These are phyloP conservation scores for Drosophila recens DNA, from an alignment of 2,888 invertebrate species.

Conservation along the genomic window DNA sequence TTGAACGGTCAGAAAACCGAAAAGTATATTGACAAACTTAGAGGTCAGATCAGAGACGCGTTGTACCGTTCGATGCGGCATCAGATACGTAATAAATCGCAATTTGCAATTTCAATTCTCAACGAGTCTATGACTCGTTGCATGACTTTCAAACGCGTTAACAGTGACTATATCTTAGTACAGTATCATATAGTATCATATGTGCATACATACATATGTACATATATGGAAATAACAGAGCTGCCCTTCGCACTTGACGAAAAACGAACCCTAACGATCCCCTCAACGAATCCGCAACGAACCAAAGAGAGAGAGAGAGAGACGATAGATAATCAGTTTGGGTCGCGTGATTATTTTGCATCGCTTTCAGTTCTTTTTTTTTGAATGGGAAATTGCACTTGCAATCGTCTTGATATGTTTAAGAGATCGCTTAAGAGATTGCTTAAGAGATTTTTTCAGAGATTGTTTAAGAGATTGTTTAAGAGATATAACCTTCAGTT, in stretches of 20 bases:
- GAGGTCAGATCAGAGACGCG: constrained; percentile 10
- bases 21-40: not conserved
- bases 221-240: constrained; percentile 3
- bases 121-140: constrained; percentile 27
- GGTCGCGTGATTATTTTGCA: constrained; percentile 3
- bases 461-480: not conserved
- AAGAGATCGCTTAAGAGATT: not conserved
- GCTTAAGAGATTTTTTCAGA: not conserved
- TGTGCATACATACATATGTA: no score
- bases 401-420: not conserved
- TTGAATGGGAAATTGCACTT: constrained; percentile 14
- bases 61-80: constrained; percentile 58
- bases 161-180: constrained; percentile 44
- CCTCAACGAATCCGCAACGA: not conserved
- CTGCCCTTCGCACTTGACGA: constrained; percentile 10
- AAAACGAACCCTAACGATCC: not conserved
- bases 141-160: constrained; percentile 71
- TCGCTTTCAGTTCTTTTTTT: not conserved
- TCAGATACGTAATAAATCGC: constrained; percentile 55
- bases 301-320: constrained; percentile 5
- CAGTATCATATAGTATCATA: constrained; percentile 8
- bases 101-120: constrained; percentile 26
- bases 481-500: constrained; percentile 4
- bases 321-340: constrained; percentile 25
- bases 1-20: not conserved